Conservation (phyloP, 2,888 invertebrate species). For the Coelopa pilipes region DNA sequence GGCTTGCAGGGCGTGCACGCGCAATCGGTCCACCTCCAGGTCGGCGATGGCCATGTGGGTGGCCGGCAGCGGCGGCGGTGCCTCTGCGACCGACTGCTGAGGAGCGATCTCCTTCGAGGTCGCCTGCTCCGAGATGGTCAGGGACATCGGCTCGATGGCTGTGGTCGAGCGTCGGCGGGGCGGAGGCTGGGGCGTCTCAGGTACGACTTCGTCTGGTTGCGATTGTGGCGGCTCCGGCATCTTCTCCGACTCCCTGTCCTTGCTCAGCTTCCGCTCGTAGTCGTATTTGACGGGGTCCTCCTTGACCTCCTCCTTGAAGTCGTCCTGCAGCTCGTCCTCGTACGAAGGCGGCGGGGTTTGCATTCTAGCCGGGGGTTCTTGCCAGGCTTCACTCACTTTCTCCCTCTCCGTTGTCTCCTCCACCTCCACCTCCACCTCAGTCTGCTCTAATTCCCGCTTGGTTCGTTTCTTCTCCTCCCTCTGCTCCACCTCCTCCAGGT, state of each 20-base stretch:
- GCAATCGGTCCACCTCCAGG: constrained; percentile 81
- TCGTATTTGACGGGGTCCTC: constrained; percentile 34
- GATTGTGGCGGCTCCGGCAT: neutral
- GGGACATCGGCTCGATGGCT: constrained; percentile 47
- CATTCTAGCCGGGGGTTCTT: neutral
- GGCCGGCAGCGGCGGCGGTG: constrained; percentile 47
- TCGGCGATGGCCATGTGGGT: constrained; percentile 73
- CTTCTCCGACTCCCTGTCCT: too few relatives aligned
- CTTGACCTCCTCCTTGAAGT: constrained; percentile 51
- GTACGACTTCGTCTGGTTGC: neutral
- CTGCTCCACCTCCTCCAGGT: neutral
- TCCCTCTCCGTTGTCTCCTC: neutral
- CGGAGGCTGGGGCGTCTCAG: constrained; percentile 52
- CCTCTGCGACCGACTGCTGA: constrained; percentile 39
- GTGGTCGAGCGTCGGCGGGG: constrained; percentile 61
- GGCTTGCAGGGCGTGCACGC: constrained; percentile 82
- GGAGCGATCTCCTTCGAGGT: constrained; percentile 39
- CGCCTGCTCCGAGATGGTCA: constrained; percentile 34
- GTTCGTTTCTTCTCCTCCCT: constrained; percentile 46
- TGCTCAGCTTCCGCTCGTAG: constrained; percentile 33
- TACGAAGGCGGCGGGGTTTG: constrained; percentile 33
- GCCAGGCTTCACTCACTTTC: neutral
- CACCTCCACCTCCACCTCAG: constrained; percentile 9
- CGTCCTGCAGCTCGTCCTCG: constrained; percentile 49
- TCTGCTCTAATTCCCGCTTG: neutral